Evolutionary conservation across 2,113 vertebrate genomes (phyloP).

Genomic region (Nipponia nippon): DNA sequence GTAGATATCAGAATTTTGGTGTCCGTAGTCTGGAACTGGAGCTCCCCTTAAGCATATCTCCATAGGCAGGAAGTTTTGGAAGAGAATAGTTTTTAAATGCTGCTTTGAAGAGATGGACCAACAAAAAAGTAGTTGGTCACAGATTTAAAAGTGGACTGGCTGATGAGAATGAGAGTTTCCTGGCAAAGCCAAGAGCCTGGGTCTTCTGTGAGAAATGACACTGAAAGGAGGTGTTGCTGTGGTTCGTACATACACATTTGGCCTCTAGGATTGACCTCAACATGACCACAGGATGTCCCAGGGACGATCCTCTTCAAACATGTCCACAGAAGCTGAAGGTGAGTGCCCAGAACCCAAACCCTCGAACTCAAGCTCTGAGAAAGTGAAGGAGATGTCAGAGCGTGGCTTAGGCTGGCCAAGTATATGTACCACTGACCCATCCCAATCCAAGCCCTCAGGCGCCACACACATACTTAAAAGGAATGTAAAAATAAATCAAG

Average conservation of each 20-base stretch:
- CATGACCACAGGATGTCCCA: not conserved
- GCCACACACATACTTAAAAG: not conserved
- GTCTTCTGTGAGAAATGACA: not conserved
- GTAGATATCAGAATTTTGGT: not conserved
- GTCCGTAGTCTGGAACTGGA: not conserved
- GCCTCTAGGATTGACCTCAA: not conserved
- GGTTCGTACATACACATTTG: not conserved
- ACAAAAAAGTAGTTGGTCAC: not conserved
- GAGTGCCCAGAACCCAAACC: not conserved
- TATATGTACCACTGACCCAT: not conserved
- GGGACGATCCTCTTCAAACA: not conserved
- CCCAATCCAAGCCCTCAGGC: not conserved
- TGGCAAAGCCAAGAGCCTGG: not conserved
- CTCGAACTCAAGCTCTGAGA: not conserved
- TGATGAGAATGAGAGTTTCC: not conserved
- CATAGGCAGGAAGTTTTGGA: not conserved
- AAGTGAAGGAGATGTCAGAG: not conserved
- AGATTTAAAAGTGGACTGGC: not conserved
- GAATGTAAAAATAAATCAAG: not conserved
- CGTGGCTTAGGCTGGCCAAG: not conserved
- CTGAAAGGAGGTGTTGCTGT: not conserved
- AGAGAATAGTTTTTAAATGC: not conserved
- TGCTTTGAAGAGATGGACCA: not conserved
- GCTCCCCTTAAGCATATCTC: not conserved
- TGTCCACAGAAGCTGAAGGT: not conserved